Evolutionary conservation across 2,113 vertebrate species (phyloP), one percentile per base, ranked within the genome.

Genomic region (Hypanus sabinus): DNA sequence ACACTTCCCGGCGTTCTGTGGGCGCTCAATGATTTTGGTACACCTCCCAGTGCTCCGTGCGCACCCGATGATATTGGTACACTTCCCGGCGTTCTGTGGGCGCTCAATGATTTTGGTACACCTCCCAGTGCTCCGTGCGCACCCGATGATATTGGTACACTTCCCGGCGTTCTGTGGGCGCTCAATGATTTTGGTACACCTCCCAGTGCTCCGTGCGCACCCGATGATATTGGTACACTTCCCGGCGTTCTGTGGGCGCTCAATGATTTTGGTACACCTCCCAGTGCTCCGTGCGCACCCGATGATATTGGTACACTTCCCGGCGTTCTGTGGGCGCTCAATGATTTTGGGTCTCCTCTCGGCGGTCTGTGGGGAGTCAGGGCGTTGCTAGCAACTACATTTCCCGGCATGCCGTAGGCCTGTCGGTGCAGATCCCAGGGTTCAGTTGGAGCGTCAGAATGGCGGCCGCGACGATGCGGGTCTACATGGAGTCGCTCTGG

Each of bases 401-500:
- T 22, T 91, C 87, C 87, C 87, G 30, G n/a, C 30, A 76, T 76
- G 22, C 75, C 1, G 6, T 20, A 4, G 27, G 9, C 27, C 9
- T 33, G n/a, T 9, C 24, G 2, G 76, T 27, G 10, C 76, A 79
- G 22, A 5, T 79, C 76, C 76, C 76, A 33, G 27, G 9, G 65
- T 70, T 65, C 65, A 27, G 33, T 27, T 3, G 6, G 10, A 3
- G 65, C 2, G 36, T 18, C 0, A 93, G 46, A 4, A 93, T 93
- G 91, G 91, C 91, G 91, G 91, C 36, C 0, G 90, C 90, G 6
- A 27, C 20, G 22, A 0, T 93, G 3, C 68, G 73, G 36, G 20
- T 93, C 30, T 93, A 93, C 70, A 2, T 93, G 91, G 91, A 93
- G 18, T 27, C 91, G 3, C 46, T 93, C 33, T 70, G 91, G 22